Percentiles rank a stretch among this genome's conserved stretches.
Evolutionary conservation across 2,888 invertebrate species (phyloP).

Genomic region (Cantharis nigra): DNA sequence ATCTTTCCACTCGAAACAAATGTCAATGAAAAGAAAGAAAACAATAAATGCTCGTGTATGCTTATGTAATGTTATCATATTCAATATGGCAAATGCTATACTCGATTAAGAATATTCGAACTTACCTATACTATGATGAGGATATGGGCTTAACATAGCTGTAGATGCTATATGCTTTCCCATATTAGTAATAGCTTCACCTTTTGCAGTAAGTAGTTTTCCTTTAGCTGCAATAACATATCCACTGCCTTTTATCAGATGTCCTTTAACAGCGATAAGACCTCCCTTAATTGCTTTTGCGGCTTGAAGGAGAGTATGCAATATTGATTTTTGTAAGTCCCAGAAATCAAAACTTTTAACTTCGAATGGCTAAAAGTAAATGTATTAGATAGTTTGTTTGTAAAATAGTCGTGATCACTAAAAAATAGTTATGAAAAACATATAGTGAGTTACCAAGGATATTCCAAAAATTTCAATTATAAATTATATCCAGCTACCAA

Average conservation of each 20-base stretch:
- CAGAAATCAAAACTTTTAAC: conserved; percentile 56
- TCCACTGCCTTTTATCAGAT: conserved; percentile 84
- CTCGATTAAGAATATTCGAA: too few species aligned
- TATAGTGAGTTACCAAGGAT: too few species aligned
- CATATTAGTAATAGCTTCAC: conserved; percentile 77
- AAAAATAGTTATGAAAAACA: too few species aligned
- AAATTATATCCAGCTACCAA: too few species aligned
- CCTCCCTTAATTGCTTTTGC: conserved; percentile 88
- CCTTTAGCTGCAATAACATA: conserved; percentile 67
- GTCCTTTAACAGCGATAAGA: conserved; percentile 84
- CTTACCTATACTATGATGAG: not conserved
- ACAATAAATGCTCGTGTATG: too few species aligned
- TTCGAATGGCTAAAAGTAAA: conserved; percentile 41
- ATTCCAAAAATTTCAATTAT: too few species aligned
- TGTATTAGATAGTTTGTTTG: not conserved
- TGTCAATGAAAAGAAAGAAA: too few species aligned
- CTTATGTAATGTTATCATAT: too few species aligned
- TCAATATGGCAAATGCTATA: too few species aligned
- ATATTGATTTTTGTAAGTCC: conserved; percentile 80
- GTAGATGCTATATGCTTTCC: conserved; percentile 81
- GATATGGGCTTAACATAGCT: conserved; percentile 52
- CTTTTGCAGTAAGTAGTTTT: conserved; percentile 72
- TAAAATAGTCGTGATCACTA: not conserved
- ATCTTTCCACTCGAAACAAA: too few species aligned
- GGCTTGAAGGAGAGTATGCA: conserved; percentile 83